These are phyloP conservation scores for Molothrus ater DNA, from an alignment of 2,797 vertebrate genomes.

Conservation along the genomic window DNA sequence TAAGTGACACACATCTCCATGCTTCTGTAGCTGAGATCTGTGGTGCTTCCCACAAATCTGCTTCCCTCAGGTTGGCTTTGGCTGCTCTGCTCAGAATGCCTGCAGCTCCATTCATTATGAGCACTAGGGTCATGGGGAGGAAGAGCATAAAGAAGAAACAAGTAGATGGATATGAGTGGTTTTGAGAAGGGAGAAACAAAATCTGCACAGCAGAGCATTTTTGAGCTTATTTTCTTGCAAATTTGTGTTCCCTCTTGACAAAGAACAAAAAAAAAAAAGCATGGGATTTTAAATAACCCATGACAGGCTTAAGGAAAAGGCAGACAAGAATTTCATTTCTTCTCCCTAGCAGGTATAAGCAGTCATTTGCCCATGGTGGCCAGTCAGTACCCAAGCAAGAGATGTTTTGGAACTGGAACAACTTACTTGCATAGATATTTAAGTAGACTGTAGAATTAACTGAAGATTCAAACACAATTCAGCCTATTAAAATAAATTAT, in stretches of 20 bases:
- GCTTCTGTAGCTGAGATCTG: neutral
- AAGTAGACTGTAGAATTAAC: neutral
- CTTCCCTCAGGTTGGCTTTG: neutral
- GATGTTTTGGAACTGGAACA: neutral
- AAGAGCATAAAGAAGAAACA: neutral
- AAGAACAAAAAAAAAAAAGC: neutral
- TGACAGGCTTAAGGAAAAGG: neutral
- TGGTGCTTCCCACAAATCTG: neutral
- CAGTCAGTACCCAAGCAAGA: neutral
- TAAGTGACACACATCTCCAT: neutral
- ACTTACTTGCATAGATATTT: neutral
- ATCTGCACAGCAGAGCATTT: neutral
- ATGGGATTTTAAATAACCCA: neutral
- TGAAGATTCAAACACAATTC: neutral
- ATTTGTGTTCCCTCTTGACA: neutral
- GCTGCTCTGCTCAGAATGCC: rapidly evolving
- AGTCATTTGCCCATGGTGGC: neutral
- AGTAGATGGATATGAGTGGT: neutral
- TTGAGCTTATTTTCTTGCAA: neutral
- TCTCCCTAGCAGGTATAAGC: neutral
- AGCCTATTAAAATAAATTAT: neutral
- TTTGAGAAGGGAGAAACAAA: neutral
- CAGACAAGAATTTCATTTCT: neutral
- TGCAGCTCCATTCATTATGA: neutral
- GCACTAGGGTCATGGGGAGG: neutral